A percentile compares a stretch with the other conserved stretches of the same genome.
phyloP scores from a whole-genome alignment of 92 coral and sea anemone genomes.

The Umimayanthus chanpuru region DNA sequence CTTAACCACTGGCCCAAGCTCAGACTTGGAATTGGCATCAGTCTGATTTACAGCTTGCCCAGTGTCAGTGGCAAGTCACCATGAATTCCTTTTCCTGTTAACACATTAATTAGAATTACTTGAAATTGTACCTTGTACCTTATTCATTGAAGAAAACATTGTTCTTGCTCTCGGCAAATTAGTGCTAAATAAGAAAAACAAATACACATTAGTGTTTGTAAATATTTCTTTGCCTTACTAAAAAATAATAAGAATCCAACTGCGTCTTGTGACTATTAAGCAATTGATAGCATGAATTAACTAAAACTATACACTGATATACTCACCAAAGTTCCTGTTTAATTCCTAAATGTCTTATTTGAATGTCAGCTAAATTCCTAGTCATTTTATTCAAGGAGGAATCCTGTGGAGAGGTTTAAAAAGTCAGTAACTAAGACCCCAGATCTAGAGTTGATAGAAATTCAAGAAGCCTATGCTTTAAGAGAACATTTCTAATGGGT shows the following conservation, averaged over 20 bases:
- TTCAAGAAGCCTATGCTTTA: background rate
- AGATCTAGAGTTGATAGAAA: background rate
- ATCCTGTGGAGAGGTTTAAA: slow-evolving; percentile 62
- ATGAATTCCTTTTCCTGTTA: too few species aligned
- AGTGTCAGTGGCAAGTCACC: too few species aligned
- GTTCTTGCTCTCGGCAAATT: slow-evolving; percentile 92
- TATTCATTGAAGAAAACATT: slow-evolving; percentile 79
- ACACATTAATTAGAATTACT: too few species aligned
- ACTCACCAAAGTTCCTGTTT: slow-evolving; percentile 85
- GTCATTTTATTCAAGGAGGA: slow-evolving; percentile 89
- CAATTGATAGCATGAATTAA: background rate
- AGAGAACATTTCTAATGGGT: too few species aligned
- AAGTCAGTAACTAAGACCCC: background rate
- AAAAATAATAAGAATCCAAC: too few species aligned
- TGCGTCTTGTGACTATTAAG: too few species aligned
- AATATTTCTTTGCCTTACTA: background rate
- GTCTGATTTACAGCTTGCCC: too few species aligned
- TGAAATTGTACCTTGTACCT: slow-evolving; percentile 48
- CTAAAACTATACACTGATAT: background rate
- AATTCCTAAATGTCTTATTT: slow-evolving; percentile 88
- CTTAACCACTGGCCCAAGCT: too few species aligned
- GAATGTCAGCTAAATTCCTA: slow-evolving; percentile 91
- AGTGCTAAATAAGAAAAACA: slow-evolving; percentile 48
- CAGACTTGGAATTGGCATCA: too few species aligned
- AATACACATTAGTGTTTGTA: background rate